phyloP scores from a whole-genome alignment of 2,888 invertebrate species.

The Hydropsyche betteni region DNA sequence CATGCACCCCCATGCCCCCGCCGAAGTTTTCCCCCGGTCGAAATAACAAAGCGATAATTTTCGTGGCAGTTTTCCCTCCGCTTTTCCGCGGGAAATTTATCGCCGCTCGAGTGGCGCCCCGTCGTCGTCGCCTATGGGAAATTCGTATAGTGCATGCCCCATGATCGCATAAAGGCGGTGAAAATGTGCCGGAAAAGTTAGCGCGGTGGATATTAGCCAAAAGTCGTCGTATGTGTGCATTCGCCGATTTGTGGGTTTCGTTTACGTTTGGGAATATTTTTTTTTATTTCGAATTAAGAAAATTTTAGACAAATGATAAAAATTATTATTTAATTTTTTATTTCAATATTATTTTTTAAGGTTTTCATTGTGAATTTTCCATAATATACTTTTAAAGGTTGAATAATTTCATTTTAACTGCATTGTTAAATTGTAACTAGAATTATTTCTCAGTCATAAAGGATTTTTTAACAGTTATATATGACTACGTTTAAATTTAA shows the following conservation, averaged over 20 bases:
- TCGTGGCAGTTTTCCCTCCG: constrained; percentile 44
- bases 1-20: background rate
- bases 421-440: too few relatives aligned
- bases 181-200: constrained; percentile 25
- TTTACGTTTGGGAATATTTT: too few relatives aligned
- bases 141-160: background rate
- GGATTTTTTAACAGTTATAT: too few relatives aligned
- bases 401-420: too few relatives aligned
- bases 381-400: too few relatives aligned
- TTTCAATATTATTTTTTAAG: too few relatives aligned
- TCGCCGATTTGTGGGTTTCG: background rate
- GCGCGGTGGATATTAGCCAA: background rate
- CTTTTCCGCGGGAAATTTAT: constrained; percentile 44
- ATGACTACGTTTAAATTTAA: too few relatives aligned
- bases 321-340: too few relatives aligned
- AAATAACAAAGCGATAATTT: constrained; percentile 51
- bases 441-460: too few relatives aligned
- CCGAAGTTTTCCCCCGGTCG: background rate
- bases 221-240: background rate
- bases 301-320: too few relatives aligned
- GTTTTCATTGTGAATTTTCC: too few relatives aligned
- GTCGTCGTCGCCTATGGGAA: background rate
- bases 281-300: too few relatives aligned
- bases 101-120: constrained; percentile 28
- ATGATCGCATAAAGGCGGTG: background rate